A percentile compares a stretch with the other conserved stretches of the same genome.
These are phyloP conservation scores for Drosophila maculinotata DNA, from an alignment of 2,888 invertebrate genomes.

Conservation along the genomic window DNA sequence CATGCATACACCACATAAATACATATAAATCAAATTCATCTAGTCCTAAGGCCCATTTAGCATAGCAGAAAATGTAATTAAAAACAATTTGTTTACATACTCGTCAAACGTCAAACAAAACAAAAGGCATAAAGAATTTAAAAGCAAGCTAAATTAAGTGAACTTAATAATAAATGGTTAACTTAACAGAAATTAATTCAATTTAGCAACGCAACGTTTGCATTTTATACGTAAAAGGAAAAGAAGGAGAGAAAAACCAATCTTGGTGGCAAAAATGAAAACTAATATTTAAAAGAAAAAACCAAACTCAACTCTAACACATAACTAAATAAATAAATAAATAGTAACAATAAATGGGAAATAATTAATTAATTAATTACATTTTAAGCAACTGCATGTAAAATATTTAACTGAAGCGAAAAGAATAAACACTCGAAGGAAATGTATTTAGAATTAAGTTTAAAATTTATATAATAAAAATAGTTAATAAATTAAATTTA, in stretches of 20 bases:
- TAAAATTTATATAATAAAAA: constrained; percentile 54
- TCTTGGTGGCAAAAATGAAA: constrained; percentile 13
- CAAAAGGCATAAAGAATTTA: constrained; percentile 66
- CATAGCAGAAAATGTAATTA: constrained; percentile 73
- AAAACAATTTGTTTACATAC: constrained; percentile 38
- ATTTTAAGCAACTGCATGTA: constrained; percentile 77
- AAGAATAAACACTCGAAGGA: constrained; percentile 43
- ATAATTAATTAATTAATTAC: constrained; percentile 47
- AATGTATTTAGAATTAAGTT: constrained; percentile 62
- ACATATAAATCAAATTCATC: constrained; percentile 66
- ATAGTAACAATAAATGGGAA: constrained; percentile 51
- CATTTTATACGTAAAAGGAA: constrained; percentile 77
- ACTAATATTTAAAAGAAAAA: constrained; percentile 15
- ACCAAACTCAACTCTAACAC: constrained; percentile 43
- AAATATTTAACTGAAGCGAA: constrained; percentile 68
- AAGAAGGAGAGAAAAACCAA: constrained; percentile 9
- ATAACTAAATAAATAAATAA: constrained; percentile 25
- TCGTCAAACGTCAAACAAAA: constrained; percentile 29
- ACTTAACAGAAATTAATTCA: constrained; percentile 67
- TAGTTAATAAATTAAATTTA: constrained; percentile 80
- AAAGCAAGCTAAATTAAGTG: constrained; percentile 53
- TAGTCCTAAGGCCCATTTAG: constrained; percentile 66
- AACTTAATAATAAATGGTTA: constrained; percentile 63
- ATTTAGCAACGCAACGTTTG: constrained; percentile 75
- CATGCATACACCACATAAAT: constrained; percentile 26